These are phyloP conservation scores for Gallirallus australis DNA, from an alignment of 2,797 vertebrate species.

Conservation along the genomic window DNA sequence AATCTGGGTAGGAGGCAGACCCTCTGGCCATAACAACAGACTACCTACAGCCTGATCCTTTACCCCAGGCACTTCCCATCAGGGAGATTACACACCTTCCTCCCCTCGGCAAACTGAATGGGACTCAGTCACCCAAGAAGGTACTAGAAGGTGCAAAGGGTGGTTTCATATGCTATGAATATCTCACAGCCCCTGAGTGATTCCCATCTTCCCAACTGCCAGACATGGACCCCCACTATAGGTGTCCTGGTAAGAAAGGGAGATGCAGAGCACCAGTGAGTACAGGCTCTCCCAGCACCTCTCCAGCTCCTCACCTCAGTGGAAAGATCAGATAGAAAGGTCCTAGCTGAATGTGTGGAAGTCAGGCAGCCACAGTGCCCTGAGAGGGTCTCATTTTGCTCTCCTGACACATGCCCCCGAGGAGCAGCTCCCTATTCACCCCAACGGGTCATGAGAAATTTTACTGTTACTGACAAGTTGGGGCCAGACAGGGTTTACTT, in stretches of 20 bases:
- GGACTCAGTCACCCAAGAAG: neutral
- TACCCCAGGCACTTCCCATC: neutral
- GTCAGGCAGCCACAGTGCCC: neutral
- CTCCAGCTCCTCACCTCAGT: neutral
- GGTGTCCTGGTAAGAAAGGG: rapidly evolving
- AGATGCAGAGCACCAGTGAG: neutral
- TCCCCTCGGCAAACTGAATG: neutral
- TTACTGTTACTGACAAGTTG: neutral
- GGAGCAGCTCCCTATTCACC: neutral
- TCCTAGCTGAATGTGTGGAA: neutral
- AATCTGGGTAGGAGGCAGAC: neutral
- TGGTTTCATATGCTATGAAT: neutral
- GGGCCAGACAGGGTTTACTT: neutral
- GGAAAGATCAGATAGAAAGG: neutral
- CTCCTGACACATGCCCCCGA: rapidly evolving
- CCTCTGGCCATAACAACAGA: neutral
- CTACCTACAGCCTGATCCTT: neutral
- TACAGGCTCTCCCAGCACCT: neutral
- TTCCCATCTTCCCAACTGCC: neutral
- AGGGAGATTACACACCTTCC: neutral
- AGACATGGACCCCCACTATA: neutral
- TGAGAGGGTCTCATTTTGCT: neutral
- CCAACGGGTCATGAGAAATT: neutral
- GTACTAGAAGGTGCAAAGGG: neutral
- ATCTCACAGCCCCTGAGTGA: rapidly evolving